A percentile compares a stretch with the other conserved stretches of the same genome.
Conservation (phyloP, 2,797 vertebrate genomes). For the Champsocephalus gunnari region DNA sequence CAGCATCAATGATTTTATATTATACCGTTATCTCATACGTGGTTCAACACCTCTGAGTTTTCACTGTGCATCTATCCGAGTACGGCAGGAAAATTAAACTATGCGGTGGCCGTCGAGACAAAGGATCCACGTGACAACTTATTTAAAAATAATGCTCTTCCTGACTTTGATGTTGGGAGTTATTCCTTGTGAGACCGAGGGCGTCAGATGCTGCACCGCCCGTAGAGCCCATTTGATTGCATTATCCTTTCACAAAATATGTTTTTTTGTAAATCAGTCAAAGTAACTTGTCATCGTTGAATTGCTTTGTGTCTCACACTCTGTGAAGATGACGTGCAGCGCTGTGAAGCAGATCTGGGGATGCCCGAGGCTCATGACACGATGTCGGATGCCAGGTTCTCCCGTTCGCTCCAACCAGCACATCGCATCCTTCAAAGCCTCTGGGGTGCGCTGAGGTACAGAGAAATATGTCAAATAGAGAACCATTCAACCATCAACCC, state of each 20-base stretch:
- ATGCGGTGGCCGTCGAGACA: conserved; percentile 7
- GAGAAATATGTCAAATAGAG: background rate
- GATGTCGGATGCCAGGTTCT: conserved; percentile 60
- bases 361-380: conserved; percentile 54
- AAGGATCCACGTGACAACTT: conserved; percentile 49
- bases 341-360: conserved; percentile 33
- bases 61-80: conserved; percentile 48
- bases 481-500: background rate
- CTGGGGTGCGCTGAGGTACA: conserved; percentile 35
- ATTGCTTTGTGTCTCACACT: conserved; percentile 84
- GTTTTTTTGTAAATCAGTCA: no score
- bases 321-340: conserved; percentile 84
- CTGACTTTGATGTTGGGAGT: background rate
- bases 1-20: conserved; percentile 28
- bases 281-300: background rate
- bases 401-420: conserved; percentile 83
- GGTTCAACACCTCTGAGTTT: conserved; percentile 51
- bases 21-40: conserved; percentile 38
- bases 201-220: no score
- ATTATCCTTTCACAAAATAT: no score
- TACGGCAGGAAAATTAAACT: conserved; percentile 44
- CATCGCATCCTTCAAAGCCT: conserved; percentile 75
- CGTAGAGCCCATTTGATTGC: no score
- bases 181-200: no score
- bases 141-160: conserved; percentile 50